These are phyloP conservation scores for Scaptomyza hsui DNA, from an alignment of 1,140 invertebrate genomes.

Conservation along the genomic window DNA sequence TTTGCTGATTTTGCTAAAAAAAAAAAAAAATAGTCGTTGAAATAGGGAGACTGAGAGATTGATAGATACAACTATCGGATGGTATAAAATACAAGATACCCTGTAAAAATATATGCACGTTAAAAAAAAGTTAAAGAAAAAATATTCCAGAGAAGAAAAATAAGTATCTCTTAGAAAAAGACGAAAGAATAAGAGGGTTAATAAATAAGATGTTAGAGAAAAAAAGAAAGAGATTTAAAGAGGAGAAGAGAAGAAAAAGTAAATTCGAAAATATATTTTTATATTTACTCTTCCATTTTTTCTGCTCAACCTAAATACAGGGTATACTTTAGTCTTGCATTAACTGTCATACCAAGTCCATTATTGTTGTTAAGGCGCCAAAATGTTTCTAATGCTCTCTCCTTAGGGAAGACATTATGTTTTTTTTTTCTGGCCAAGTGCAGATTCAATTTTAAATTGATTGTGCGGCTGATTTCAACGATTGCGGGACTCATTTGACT, in stretches of 20 bases:
- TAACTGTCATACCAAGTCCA: background rate
- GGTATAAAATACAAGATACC: constrained; percentile 7
- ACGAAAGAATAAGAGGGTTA: too few relatives aligned
- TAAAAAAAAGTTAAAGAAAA: too few relatives aligned
- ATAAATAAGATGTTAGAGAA: too few relatives aligned
- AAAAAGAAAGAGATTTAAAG: too few relatives aligned
- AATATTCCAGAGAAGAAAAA: background rate
- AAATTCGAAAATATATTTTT: too few relatives aligned
- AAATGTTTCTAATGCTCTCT: constrained; percentile 48
- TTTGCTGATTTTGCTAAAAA: constrained; percentile 66
- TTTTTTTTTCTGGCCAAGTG: constrained; percentile 14
- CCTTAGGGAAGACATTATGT: background rate
- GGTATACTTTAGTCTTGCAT: background rate
- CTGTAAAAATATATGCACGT: constrained; percentile 4
- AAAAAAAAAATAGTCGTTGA: constrained; percentile 1
- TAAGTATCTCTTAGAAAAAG: too few relatives aligned
- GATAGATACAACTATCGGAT: background rate
- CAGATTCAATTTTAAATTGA: constrained; percentile 67
- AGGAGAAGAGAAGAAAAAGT: too few relatives aligned
- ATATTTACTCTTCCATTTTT: too few relatives aligned
- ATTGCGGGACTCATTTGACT: constrained; percentile 64
- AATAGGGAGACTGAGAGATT: background rate
- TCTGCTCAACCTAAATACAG: background rate
- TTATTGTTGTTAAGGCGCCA: constrained; percentile 4
- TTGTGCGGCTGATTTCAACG: constrained; percentile 66